Evolutionary conservation across 2,797 vertebrate genomes (phyloP).

Genomic region (Ceryle rudis): DNA sequence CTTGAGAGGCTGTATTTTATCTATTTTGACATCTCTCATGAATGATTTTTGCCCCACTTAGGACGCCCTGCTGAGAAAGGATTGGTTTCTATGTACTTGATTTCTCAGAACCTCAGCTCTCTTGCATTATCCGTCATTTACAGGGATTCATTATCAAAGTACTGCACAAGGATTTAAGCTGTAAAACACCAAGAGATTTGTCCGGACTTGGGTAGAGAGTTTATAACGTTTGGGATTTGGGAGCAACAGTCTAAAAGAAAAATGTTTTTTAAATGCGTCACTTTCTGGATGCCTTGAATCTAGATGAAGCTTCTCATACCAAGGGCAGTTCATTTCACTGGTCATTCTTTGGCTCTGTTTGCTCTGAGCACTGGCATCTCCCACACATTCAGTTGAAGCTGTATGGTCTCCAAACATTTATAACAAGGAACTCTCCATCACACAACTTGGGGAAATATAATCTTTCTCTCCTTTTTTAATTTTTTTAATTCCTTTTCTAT

Average conservation of each 20-base stretch:
- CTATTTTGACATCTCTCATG: neutral
- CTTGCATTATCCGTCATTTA: neutral
- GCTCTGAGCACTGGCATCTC: neutral
- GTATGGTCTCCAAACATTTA: neutral
- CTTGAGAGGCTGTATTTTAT: neutral
- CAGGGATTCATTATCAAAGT: slow-evolving; percentile 15
- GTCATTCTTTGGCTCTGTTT: neutral
- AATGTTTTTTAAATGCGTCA: neutral
- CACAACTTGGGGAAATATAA: neutral
- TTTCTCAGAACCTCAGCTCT: neutral
- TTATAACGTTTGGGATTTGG: neutral
- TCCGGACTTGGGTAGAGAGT: slow-evolving; percentile 17
- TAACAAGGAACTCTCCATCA: neutral
- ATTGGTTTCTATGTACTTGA: neutral
- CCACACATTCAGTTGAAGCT: neutral
- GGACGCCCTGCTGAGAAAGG: neutral
- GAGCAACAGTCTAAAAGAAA: neutral
- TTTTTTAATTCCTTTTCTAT: neutral
- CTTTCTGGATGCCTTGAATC: neutral
- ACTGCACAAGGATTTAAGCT: slow-evolving; percentile 4
- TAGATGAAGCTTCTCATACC: neutral
- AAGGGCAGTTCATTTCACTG: neutral
- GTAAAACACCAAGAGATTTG: slow-evolving; percentile 4
- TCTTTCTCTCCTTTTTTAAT: neutral
- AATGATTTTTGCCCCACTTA: neutral